Base-by-base conservation (phyloP, 2,888 invertebrate species). In the Scrobipalpa atriplicella region DNA sequence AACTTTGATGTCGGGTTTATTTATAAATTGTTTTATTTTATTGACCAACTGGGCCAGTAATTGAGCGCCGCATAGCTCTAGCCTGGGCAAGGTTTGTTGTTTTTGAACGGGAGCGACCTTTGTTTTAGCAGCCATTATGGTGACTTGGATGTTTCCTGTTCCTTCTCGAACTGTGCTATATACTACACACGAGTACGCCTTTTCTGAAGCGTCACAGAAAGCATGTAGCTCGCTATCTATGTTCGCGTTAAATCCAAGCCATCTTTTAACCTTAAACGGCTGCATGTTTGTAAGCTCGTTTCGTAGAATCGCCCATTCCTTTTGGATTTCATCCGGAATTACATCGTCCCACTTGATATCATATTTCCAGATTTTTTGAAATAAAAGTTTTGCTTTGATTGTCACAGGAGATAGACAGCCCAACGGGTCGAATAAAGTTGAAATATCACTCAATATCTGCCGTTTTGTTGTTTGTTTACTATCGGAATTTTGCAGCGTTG, bases 51-150 rank as follows among this genome's bases (percentile, higher is more conserved):
- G n/a, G 7, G 58, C n/a, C 21, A 29, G n/a, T 11, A 58, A n/a
- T 2, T 18, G n/a, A 13, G 58, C 29, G 21, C 58, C 58, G 7
- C 58, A 58, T n/a, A 58, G 18, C 43, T 66, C 65, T 16, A 67
- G 36, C n/a, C 58, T 19, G 0, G 68, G 68, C n/a, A 67, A 38
- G 3, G 62, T 65, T 6, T 58, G 29, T 29, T 41, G 56, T 11
- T 51, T 63, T 29, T 62, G 66, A 0, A 51, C n/a, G 1, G 68
- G 68, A 13, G 65, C 66, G 11, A 68, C 21, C 65, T 63, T 68
- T 19, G 66, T 62, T 41, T 66, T 66, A 2, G 62, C 65, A 2
- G 54, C 56, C 0, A 64, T n/a, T 47, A 65, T 0, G n/a, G 18
- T 41, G 0, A 58, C 41, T 56, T 13, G 39, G 19, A 18, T 39